phyloP scores from a whole-genome alignment of 2,888 invertebrate genomes.

The Phragmatobia fuliginosa region DNA sequence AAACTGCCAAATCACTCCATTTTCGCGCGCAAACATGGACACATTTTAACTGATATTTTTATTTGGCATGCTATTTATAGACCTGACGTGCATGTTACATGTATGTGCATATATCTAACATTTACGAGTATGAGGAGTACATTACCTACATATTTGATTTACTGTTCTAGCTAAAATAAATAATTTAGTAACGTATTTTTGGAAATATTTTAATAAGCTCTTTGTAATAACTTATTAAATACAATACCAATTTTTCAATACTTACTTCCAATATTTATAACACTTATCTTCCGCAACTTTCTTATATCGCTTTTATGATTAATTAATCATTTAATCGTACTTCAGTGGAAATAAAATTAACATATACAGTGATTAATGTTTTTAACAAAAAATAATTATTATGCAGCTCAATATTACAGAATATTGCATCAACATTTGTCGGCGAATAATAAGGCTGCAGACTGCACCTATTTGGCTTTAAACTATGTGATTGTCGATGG shows the following conservation, averaged over 20 bases:
- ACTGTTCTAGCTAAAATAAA: too few relatives aligned
- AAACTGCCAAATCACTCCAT: constrained; percentile 10
- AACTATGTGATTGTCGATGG: constrained; percentile 19
- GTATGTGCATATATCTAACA: too few relatives aligned
- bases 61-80: neutral
- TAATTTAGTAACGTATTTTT: neutral
- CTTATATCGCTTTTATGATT: neutral
- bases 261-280: neutral
- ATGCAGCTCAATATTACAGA: neutral
- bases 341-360: neutral
- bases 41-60: constrained; percentile 5
- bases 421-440: constrained; percentile 8
- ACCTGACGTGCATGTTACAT: neutral
- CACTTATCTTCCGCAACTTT: too few relatives aligned
- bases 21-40: neutral
- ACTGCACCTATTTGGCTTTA: neutral
- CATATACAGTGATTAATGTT: neutral
- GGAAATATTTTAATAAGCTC: too few relatives aligned
- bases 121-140: too few relatives aligned
- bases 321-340: neutral
- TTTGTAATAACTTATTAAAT: neutral
- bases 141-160: too few relatives aligned
- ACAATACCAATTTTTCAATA: neutral
- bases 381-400: neutral
- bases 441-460: constrained; percentile 5